Evolutionary conservation across 2,888 invertebrate species (phyloP).

Genomic region (Nezara viridula): DNA sequence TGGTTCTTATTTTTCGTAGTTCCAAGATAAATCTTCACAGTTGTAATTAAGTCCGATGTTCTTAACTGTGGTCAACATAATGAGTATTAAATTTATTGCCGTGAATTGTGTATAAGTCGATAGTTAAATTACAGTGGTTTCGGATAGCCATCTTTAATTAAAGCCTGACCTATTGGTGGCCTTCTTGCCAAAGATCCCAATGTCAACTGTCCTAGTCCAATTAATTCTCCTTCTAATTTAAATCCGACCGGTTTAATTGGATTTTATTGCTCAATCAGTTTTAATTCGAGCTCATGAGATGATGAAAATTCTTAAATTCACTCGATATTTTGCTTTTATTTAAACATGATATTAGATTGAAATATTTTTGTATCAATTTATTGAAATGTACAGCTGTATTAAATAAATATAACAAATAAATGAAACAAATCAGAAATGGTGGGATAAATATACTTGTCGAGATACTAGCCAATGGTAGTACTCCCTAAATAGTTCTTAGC

Average conservation of each 20-base stretch:
- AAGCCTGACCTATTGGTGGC: constrained; percentile 4
- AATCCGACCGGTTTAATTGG: constrained; percentile 12
- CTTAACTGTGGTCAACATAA: not conserved
- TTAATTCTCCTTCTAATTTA: constrained; percentile 17
- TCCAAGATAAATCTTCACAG: not conserved
- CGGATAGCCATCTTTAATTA: constrained; percentile 27
- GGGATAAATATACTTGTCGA: too few relatives aligned
- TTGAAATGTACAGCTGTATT: too few relatives aligned
- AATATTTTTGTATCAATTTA: too few relatives aligned
- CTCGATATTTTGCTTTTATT: too few relatives aligned
- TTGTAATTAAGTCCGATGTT: not conserved
- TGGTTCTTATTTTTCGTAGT: not conserved
- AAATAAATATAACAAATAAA: too few relatives aligned
- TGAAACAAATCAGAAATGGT: too few relatives aligned
- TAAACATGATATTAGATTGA: too few relatives aligned
- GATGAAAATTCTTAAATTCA: not conserved
- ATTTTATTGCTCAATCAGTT: constrained; percentile 28
- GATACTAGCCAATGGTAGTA: too few relatives aligned
- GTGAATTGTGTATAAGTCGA: not conserved
- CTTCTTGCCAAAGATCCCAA: constrained; percentile 16
- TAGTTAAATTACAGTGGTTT: constrained; percentile 11
- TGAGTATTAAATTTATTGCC: not conserved
- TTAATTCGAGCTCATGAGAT: not conserved
- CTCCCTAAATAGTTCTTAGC: too few relatives aligned
- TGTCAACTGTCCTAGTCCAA: constrained; percentile 32